Conservation (phyloP, 1,140 invertebrate species). For the Asbolus verrucosus region DNA sequence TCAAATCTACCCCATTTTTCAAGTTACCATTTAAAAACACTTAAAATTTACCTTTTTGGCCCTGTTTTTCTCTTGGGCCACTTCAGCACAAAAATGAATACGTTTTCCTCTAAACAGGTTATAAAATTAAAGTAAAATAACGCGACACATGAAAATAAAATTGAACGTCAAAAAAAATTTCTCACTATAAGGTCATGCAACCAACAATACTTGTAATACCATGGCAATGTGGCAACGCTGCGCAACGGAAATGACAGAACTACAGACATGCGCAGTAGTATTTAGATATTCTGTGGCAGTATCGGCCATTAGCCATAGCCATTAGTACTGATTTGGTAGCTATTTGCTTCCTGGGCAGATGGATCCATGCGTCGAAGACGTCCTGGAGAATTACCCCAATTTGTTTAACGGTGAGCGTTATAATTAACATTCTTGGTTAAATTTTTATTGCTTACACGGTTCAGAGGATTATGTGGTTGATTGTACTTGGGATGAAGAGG, state of each 20-base stretch:
- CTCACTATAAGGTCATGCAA: too few relatives aligned
- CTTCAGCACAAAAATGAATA: too few relatives aligned
- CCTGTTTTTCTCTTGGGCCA: neutral
- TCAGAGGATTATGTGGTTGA: constrained; percentile 23
- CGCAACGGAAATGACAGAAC: neutral
- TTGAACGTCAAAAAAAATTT: neutral
- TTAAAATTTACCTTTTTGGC: neutral
- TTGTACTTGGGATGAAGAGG: constrained; percentile 22
- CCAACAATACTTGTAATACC: neutral
- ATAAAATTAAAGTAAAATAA: neutral
- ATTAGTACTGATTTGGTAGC: too few relatives aligned
- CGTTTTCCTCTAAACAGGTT: neutral
- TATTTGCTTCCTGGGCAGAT: constrained; percentile 6
- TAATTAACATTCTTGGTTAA: constrained; percentile 37
- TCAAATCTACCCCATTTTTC: too few relatives aligned
- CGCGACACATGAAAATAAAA: neutral
- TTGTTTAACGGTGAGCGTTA: constrained; percentile 24
- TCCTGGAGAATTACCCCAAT: constrained; percentile 25
- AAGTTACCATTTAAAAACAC: neutral
- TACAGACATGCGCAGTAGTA: neutral
- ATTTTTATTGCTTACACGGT: constrained; percentile 32
- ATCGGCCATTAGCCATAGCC: too few relatives aligned
- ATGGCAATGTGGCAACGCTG: neutral
- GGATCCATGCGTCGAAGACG: constrained; percentile 1
- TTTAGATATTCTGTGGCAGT: too few relatives aligned